A percentile compares a stretch with the other conserved stretches of the same genome.
phyloP scores from a whole-genome alignment of 2,113 vertebrate genomes.

The Hemibagrus wyckioides region DNA sequence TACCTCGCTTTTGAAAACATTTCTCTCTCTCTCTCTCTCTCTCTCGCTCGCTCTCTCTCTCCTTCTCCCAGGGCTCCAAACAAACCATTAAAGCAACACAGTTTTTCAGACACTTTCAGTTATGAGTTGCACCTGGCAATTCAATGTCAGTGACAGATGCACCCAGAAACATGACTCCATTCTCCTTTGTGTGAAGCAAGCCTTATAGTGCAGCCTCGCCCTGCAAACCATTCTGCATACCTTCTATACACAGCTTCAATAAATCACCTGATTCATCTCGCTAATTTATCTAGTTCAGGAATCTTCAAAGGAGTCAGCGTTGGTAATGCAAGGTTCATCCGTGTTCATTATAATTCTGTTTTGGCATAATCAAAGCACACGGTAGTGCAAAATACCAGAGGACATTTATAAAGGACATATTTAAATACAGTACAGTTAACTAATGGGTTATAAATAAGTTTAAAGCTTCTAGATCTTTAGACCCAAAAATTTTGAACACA shows the following conservation, averaged over 20 bases:
- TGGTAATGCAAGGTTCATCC: not conserved
- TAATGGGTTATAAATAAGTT: not conserved
- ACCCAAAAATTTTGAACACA: not conserved
- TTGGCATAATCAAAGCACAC: not conserved
- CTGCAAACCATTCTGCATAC: not conserved
- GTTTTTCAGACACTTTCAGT: constrained; percentile 7
- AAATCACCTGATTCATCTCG: not conserved
- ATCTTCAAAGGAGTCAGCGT: not conserved
- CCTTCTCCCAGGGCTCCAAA: constrained; percentile 4
- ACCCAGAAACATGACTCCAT: not conserved
- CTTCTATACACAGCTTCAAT: not conserved
- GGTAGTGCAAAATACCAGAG: not conserved
- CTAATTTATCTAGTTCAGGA: not conserved
- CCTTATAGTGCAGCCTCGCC: not conserved
- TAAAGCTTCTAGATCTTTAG: not conserved
- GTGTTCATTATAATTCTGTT: not conserved
- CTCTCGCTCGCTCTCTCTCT: not conserved
- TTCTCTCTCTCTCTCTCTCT: not conserved
- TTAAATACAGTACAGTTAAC: not conserved
- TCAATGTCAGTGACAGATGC: constrained; percentile 20
- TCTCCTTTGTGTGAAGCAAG: not conserved
- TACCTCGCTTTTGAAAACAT: not conserved
- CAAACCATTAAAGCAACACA: constrained; percentile 14
- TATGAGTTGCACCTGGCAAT: constrained; percentile 21
- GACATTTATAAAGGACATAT: not conserved